Evolutionary conservation across 1,140 invertebrate species (phyloP).

Genomic region (Drosophila kepulauana): DNA sequence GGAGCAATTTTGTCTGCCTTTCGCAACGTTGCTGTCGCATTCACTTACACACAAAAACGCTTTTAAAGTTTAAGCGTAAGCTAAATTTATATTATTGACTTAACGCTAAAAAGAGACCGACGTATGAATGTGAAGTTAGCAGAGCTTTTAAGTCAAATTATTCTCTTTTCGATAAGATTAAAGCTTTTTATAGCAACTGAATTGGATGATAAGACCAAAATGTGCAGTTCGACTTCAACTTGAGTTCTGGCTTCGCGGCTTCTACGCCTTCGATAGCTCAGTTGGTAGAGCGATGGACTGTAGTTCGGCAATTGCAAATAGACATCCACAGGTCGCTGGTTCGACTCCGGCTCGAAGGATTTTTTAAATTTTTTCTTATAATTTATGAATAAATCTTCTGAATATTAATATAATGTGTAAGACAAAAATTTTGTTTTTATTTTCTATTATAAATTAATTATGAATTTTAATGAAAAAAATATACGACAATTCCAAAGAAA

Average conservation of each 20-base stretch:
- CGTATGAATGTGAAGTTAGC: slow-evolving; percentile 6
- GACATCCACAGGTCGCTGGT: slow-evolving; percentile 89
- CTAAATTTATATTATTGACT: background rate
- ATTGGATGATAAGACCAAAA: background rate
- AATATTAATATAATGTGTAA: too few relatives aligned
- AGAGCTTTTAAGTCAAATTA: slow-evolving; percentile 14
- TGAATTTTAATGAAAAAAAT: too few relatives aligned
- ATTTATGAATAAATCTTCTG: too few relatives aligned
- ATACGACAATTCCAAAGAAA: too few relatives aligned
- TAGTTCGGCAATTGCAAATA: slow-evolving; percentile 85
- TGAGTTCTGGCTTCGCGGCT: slow-evolving; percentile 89
- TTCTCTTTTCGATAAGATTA: background rate
- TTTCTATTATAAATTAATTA: background rate
- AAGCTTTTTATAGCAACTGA: slow-evolving; percentile 10
- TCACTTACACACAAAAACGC: slow-evolving; percentile 15
- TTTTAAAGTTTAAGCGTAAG: slow-evolving; percentile 22
- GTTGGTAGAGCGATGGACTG: slow-evolving; percentile 96
- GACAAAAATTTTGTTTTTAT: background rate
- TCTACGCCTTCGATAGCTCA: slow-evolving; percentile 91
- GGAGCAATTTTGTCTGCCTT: slow-evolving; percentile 41
- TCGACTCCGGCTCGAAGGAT: too few relatives aligned
- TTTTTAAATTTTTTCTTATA: background rate
- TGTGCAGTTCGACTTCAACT: background rate
- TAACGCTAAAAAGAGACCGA: slow-evolving; percentile 13
- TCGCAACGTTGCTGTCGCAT: slow-evolving; percentile 36